Evolutionary conservation across 1,140 invertebrate species (phyloP), one percentile per base, ranked within the genome.

Genomic region (Brevipalpus yothersi): DNA sequence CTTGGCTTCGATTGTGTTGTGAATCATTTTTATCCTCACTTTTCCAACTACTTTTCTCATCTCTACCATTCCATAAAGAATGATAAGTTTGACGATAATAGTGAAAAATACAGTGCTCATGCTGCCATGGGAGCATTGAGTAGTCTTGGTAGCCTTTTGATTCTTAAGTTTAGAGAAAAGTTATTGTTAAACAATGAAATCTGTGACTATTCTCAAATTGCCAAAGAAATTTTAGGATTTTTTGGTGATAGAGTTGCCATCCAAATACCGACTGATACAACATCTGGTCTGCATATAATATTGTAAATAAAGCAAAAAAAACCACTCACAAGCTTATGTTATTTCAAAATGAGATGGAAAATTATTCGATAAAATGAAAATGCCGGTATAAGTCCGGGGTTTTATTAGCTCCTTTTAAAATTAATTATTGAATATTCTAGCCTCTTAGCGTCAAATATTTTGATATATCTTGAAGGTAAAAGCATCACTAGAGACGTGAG

Each of bases 191-290:
- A 23, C 5, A 53, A 39, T 51, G 41, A 59, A 2, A 41, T 23
- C 17, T 13, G 15, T n/a, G n/a, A 55, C 10, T 21, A 9, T 55
- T 15, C 7, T 21, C 40, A 66, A 15, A 63, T 72, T n/a, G 71
- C 70, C 58, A 59, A 31, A 53, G 63, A 70, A 56, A 63, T 71
- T 58, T 67, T 65, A 43, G 66, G 68, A 47, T 68, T 67, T 62
- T 71, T 71, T 67, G 71, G 71, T 42, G 71, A 71, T 57, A 64
- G 64, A 58, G 60, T 72, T 39, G 58, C 66, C 7, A 59, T 65
- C 15, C 62, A 62, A 39, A 58, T 71, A 5, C 67, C 68, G 31
- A 43, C 61, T 58, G 42, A 60, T 65, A 31, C 31, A 31, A 31
- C 31, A 5, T 31, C 31, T 31, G 31, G 31, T 31, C 5, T 31